Base-by-base conservation (phyloP, 2,113 vertebrate genomes). In the Eidolon helvum region DNA sequence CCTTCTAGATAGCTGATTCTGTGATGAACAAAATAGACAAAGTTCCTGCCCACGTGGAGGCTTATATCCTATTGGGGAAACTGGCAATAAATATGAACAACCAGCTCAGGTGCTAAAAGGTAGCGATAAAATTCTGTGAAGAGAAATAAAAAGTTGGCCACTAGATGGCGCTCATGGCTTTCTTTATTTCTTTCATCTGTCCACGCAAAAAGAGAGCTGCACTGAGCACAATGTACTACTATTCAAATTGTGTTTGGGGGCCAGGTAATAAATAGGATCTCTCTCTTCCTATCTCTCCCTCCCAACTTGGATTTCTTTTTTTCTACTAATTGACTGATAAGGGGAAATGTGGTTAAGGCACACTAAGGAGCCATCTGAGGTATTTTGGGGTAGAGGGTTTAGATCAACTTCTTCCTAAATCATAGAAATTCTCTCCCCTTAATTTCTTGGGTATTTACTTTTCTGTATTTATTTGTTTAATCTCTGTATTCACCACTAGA, bases 401-500 rank as follows among this genome's bases (percentile, higher is more conserved):
- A 77, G 33, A 50, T 28, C 40, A 78, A 9, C 35, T n/a, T 33
- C 7, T 95, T 83, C 15, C 28, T 87, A 63, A 68, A 38, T 85
- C 35, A 61, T 22, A 66, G 84, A 69, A 66, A 71, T 59, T 11
- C 40, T 72, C 33, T 55, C 6, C 33, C 35, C 10, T 82, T 43
- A 48, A 15, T 77, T 86, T 74, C 57, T 71, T 92, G 57, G 11
- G 35, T 4, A 43, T 80, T 84, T 91, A 40, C n/a, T 65, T 85
- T 78, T 87, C 12, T 57, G 8, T 74, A 48, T 79, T n/a, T 89
- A 79, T 95, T 45, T 91, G 33, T 85, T 91, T 94, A 65, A 78
- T 83, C 9, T 66, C 38, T 40, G 1, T 59, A 21, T 68, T 90
- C n/a, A 57, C 5, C 18, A 85, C 28, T 45, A 65, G 38, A 68